Evolutionary conservation across 2,797 vertebrate genomes (phyloP), one percentile per base, ranked within the genome.

Genomic region (Callimico goeldii): DNA sequence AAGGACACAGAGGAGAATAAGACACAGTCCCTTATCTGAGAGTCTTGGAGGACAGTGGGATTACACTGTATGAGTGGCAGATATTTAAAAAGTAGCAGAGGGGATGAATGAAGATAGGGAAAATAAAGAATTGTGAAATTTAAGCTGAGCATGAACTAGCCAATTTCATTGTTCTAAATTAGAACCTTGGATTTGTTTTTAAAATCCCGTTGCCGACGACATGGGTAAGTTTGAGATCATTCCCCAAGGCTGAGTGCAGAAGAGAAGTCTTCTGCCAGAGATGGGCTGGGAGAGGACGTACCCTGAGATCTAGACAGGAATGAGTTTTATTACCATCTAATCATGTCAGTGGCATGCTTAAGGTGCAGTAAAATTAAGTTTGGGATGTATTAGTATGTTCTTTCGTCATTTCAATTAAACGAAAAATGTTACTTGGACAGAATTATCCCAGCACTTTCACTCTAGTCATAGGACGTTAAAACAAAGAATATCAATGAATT

Each of bases 341-440:
- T 85, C 52, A 86, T 52, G 75, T 43, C 84, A 58, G 2, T 24
- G 79, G 90, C 36, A 86, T 79, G 50, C 76, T 81, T 93, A 46
- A 92, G 89, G n/a, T 55, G 39, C 75, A 84, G 14, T 75, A 28
- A 36, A 95, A 77, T 94, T 85, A 85, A 55, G 48, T 64, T 30
- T 93, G 77, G 10, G 52, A 17, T 85, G 90, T 88, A 20, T 61
- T 81, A 57, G 14, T 88, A 9, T 77, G 36, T 80, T 77, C 19
- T 91, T 79, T 85, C 15, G 43, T 80, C 61, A 46, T 92, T 88
- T 92, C 43, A 89, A 46, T 88, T 84, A 95, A 79, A 36, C 61
- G 48, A 88, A 72, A 86, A 76, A 43, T 87, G 41, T 41, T 77
- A 41, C 67, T 61, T 90, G 76, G 28, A 41, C 28, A 61, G 7